Conservation (phyloP, 2,888 invertebrate species). For the Scrobipalpa atriplicella region DNA sequence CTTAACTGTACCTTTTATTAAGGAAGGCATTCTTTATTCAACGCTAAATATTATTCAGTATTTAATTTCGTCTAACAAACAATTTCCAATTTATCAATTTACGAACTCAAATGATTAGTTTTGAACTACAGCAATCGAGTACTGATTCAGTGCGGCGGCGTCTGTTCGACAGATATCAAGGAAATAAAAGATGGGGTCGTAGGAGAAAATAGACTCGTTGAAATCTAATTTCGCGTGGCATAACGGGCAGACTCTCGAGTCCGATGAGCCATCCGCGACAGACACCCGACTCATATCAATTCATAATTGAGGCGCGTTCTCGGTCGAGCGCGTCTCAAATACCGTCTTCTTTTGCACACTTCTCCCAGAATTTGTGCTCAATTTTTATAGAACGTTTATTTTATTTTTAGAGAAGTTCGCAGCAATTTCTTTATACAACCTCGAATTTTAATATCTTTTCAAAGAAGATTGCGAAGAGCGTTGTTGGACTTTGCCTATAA, state of each 20-base stretch:
- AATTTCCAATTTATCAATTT: not conserved
- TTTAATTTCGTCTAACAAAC: too few relatives aligned
- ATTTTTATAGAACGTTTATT: conserved; percentile 8
- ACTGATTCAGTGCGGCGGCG: conserved; percentile 10
- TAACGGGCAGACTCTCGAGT: conserved; percentile 75
- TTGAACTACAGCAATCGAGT: not conserved
- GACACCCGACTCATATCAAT: conserved; percentile 77
- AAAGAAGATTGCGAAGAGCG: too few relatives aligned
- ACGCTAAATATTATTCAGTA: too few relatives aligned
- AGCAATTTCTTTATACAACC: not conserved
- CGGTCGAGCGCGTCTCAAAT: conserved; percentile 62
- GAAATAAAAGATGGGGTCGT: conserved; percentile 70
- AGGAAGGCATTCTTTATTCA: too few relatives aligned
- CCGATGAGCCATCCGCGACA: conserved; percentile 79
- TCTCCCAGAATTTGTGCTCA: not conserved
- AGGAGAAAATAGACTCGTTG: conserved; percentile 78
- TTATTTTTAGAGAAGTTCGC: not conserved
- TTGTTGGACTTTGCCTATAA: too few relatives aligned
- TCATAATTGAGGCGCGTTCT: conserved; percentile 74
- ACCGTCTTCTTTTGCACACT: conserved; percentile 28
- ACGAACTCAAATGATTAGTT: not conserved
- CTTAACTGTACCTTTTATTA: too few relatives aligned
- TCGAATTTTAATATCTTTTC: not conserved
- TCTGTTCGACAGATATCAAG: conserved; percentile 58
- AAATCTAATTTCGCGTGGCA: conserved; percentile 83